phyloP scores from a whole-genome alignment of 2,888 invertebrate species.

The Hydrotaea cyrtoneurina region DNA sequence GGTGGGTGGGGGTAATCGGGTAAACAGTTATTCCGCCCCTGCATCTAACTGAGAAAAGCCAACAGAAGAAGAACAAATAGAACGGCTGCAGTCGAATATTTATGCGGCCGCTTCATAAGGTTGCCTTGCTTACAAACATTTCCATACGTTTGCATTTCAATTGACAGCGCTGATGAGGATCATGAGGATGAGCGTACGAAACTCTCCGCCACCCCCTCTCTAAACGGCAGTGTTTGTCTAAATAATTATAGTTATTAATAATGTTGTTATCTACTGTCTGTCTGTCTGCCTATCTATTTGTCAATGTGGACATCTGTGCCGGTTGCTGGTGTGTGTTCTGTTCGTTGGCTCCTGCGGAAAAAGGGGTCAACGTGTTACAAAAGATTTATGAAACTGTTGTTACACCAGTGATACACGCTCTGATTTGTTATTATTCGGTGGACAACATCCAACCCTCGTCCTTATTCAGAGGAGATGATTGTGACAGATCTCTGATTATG shows the following conservation, averaged over 20 bases:
- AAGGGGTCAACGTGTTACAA: background rate
- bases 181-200: no score
- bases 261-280: background rate
- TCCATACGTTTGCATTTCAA: background rate
- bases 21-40: no score
- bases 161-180: background rate
- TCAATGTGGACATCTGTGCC: background rate
- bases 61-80: background rate
- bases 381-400: slow-evolving; percentile 11
- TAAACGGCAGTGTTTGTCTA: background rate
- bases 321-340: background rate
- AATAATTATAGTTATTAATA: slow-evolving; percentile 6
- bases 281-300: background rate
- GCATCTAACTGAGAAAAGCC: no score
- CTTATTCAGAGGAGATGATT: background rate
- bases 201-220: background rate
- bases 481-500: background rate
- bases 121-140: background rate
- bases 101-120: background rate
- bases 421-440: background rate
- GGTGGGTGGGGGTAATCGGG: no score
- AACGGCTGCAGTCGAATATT: background rate
- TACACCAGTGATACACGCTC: background rate
- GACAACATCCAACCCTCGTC: background rate
- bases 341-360: background rate